Base-by-base conservation (phyloP, 2,113 vertebrate genomes). In the Eonycteris spelaea region DNA sequence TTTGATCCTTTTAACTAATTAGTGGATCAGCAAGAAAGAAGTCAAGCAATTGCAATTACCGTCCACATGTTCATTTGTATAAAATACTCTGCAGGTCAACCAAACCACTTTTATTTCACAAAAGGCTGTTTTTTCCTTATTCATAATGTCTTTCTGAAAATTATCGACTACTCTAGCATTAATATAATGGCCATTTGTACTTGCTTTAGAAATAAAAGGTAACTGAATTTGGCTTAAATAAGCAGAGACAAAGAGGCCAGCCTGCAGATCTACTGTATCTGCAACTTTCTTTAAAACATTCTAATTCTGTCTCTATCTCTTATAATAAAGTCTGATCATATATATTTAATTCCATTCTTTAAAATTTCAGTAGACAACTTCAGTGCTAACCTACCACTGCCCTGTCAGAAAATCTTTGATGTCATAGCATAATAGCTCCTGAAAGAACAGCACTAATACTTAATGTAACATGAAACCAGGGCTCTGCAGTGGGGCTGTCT, bases 391-490 rank as follows among this genome's bases (percentile, higher is more conserved):
- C 98, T 98, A 98, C 98, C 98, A 98, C 98, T 98, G 98, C 98
- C 98, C 98, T 98, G 98, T 98, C 98, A 98, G 98, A 98, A 98
- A 98, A 98, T 98, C 98, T 98, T 98, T 99, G 98, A 99, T 98
- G 98, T 98, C 98, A 98, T 96, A 98, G 97, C 98, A 98, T 98
- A 98, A 99, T 98, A 98, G 98, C 97, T 98, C 98, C 98, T 98
- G 98, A 99, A 99, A 99, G 98, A 98, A 98, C 98, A 98, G 98
- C 95, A 97, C 97, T 98, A 98, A 98, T 98, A 98, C 98, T 98
- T 98, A 99, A 99, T 98, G 98, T 98, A 98, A 99, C 98, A 98
- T 99, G 98, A 99, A 98, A 98, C 98, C 98, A 97, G 94, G 98
- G 97, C 98, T 98, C 97, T 98, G 98, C 98, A 97, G 98, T 97